A percentile compares a stretch with the other conserved stretches of the same genome.
Conservation (phyloP, 1,140 invertebrate genomes). For the Drosophila leontia region DNA sequence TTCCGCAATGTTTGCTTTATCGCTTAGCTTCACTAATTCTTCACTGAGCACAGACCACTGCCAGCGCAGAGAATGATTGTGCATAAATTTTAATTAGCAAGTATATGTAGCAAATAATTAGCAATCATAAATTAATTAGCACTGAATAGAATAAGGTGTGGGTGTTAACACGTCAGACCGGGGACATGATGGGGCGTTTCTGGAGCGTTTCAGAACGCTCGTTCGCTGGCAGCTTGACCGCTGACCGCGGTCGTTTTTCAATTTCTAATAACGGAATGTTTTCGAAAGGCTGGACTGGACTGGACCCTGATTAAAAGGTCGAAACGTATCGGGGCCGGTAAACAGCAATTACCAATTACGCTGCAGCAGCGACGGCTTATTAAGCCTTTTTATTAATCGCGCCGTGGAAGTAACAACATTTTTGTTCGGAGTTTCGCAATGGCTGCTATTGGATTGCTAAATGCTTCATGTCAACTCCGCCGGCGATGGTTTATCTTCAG, state of each 20-base stretch:
- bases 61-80: slow-evolving; percentile 16
- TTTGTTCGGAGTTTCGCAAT: slow-evolving; percentile 28
- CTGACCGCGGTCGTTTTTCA: slow-evolving; percentile 35
- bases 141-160: slow-evolving; percentile 24
- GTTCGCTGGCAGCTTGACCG: slow-evolving; percentile 17
- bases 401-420: slow-evolving; percentile 14
- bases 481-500: slow-evolving; percentile 26
- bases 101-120: slow-evolving; percentile 39
- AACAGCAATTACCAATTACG: slow-evolving; percentile 55
- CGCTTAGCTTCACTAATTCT: slow-evolving; percentile 14
- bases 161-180: slow-evolving; percentile 34
- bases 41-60: slow-evolving; percentile 4
- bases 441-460: slow-evolving; percentile 38
- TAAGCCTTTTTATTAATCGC: slow-evolving; percentile 20
- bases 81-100: slow-evolving; percentile 58
- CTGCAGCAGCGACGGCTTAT: slow-evolving; percentile 19
- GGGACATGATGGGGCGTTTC: slow-evolving; percentile 14
- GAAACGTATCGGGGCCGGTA: slow-evolving; percentile 26
- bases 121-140: slow-evolving; percentile 45
- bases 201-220: slow-evolving; percentile 8
- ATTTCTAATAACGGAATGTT: slow-evolving; percentile 69
- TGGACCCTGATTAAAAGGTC: slow-evolving; percentile 33
- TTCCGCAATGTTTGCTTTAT: slow-evolving; percentile 8
- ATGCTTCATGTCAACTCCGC: slow-evolving; percentile 43
- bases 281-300: slow-evolving; percentile 51